A percentile compares a stretch with the other conserved stretches of the same genome.
phyloP scores from a whole-genome alignment of 2,797 vertebrate genomes.

The Gymnothorax reevesii region DNA sequence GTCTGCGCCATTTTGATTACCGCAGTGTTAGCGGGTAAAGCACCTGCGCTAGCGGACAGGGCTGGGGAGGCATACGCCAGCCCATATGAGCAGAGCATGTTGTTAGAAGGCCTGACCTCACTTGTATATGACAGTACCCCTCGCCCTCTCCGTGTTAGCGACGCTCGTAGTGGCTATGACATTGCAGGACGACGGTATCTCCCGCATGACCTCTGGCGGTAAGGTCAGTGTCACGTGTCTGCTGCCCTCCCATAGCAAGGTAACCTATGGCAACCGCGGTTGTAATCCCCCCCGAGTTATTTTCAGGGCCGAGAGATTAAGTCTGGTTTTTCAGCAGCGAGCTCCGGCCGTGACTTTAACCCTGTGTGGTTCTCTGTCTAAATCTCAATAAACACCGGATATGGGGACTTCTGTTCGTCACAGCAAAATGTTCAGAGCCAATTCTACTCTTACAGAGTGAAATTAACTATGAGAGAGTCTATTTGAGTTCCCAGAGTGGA shows the following conservation, averaged over 20 bases:
- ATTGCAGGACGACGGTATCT: not conserved
- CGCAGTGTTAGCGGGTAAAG: not conserved
- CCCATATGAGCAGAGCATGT: not conserved
- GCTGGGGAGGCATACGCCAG: not conserved
- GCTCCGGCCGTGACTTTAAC: not conserved
- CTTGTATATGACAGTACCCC: not conserved
- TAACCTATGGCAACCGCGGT: not conserved
- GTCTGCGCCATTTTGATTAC: not conserved
- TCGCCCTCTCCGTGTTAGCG: not conserved
- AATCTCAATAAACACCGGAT: no score
- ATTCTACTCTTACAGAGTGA: no score
- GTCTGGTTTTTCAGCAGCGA: not conserved
- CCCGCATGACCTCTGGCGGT: not conserved
- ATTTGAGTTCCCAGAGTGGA: no score
- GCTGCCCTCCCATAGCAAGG: not conserved
- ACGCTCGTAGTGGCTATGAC: not conserved
- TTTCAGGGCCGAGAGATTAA: conserved; percentile 11
- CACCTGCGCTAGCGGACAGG: not conserved
- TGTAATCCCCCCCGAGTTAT: conserved; percentile 18
- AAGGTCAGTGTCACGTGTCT: not conserved
- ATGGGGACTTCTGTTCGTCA: no score
- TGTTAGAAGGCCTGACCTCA: not conserved
- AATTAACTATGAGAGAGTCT: no score
- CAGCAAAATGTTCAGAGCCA: no score
- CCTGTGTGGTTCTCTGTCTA: not conserved